Base-by-base conservation (phyloP, 1,140 invertebrate species). In the Scaptomyza montana region DNA sequence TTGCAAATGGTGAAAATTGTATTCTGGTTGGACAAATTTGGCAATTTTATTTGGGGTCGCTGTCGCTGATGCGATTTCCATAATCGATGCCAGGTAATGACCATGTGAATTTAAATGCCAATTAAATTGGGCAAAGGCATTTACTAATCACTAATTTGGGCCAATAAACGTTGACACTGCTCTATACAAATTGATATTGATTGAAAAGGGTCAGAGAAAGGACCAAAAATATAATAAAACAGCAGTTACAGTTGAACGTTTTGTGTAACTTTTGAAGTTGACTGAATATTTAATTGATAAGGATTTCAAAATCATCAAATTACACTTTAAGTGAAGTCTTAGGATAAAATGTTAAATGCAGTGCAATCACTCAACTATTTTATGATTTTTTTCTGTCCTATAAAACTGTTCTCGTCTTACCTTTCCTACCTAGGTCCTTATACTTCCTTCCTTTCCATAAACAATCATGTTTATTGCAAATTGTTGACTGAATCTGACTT, bases 401-500 rank as follows among this genome's bases (percentile, higher is more conserved):
- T 16, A 16, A 16, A 16, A 16, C 16, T 16, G 16, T 16, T 16
- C 0, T 12, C 3, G 3, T 10, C 36, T 39, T 12, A 25, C 19
- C 8, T 8, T 25, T 19, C 0, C 8, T 25, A 39, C 30, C 30
- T 9, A 4, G 10, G 9, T 53, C 13, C 5, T 50, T 50, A 4
- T 16, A 10, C 25, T 50, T 45, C 8, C 25, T 79, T 49, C 56
- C 61, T 61, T 70, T 72, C 7, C 33, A 86, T 86, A 87, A 86
- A 87, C 71, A 87, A 72, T 72, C 71, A 74, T 82, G 68, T 86
- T 86, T 86, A 86, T 86, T 86, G 82, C 82, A 82, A 86, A 82
- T 72, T 79, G 74, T 79, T 62, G 72, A 73, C 69, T 72, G 39
- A 39, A 33, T 47, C 21, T 46, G 39, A 54, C 66, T 61, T 68